Conservation (phyloP, 2,797 vertebrate genomes). For the Lutjanus campechanus region DNA sequence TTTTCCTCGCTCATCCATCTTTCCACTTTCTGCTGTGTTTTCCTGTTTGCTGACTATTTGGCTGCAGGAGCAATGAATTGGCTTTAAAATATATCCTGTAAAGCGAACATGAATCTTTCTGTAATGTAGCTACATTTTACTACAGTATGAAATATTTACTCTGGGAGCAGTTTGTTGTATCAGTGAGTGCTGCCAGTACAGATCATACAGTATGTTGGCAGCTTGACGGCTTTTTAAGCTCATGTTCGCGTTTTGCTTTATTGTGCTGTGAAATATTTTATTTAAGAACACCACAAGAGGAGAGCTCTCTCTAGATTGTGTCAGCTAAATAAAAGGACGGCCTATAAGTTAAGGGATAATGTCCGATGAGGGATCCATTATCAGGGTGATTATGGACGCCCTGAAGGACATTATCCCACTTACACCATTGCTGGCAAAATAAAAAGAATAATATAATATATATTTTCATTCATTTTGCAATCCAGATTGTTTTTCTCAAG, state of each 20-base stretch:
- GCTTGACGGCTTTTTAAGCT: conserved; percentile 30
- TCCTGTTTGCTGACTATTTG: background rate
- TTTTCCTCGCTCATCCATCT: conserved; percentile 11
- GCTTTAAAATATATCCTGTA: conserved; percentile 3
- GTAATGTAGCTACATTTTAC: background rate
- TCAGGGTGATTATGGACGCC: no score
- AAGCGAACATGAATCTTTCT: background rate
- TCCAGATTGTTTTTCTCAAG: no score
- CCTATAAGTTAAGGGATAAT: no score
- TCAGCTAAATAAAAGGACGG: conserved; percentile 22
- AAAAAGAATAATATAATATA: no score
- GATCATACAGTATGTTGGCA: conserved; percentile 6
- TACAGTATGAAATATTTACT: background rate
- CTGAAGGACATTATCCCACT: no score
- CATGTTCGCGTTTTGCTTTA: conserved; percentile 16
- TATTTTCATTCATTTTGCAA: no score
- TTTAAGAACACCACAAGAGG: conserved; percentile 20
- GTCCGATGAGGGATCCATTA: no score
- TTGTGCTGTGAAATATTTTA: conserved; percentile 31
- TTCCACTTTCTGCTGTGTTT: background rate
- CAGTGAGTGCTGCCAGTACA: background rate
- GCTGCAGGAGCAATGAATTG: background rate
- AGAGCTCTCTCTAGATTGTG: conserved; percentile 13
- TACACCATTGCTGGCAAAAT: no score
- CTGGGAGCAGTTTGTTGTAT: background rate